Conservation (phyloP, 2,888 invertebrate species). For the Helicoverpa assulta region DNA sequence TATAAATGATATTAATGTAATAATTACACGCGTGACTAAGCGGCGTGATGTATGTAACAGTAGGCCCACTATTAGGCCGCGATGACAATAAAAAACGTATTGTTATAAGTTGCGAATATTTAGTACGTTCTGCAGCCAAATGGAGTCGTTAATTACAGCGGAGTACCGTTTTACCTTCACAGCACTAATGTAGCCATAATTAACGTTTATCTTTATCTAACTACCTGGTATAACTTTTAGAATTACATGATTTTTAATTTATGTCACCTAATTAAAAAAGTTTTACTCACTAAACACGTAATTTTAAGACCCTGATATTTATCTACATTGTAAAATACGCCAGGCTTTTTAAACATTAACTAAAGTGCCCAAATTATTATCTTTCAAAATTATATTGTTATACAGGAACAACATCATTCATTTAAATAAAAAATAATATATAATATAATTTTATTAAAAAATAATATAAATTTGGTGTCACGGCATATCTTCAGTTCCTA, state of each 20-base stretch:
- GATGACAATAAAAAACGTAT: conserved; percentile 33
- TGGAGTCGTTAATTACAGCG: conserved; percentile 47
- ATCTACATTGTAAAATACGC: conserved; percentile 74
- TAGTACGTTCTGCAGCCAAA: conserved; percentile 46
- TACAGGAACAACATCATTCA: conserved; percentile 9
- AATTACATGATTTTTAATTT: conserved; percentile 68
- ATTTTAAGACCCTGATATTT: conserved; percentile 84
- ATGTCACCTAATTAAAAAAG: conserved; percentile 75
- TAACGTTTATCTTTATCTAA: conserved; percentile 65
- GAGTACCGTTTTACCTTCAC: conserved; percentile 34
- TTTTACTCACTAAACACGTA: conserved; percentile 77
- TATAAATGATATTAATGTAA: conserved; percentile 13
- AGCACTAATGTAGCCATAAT: conserved; percentile 59
- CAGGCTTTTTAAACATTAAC: conserved; percentile 50
- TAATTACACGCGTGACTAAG: conserved; percentile 4
- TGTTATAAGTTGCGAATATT: conserved; percentile 30
- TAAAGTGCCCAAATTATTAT: conserved; percentile 16
- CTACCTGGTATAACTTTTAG: conserved; percentile 67
- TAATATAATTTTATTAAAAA: no score
- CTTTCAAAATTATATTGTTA: conserved; percentile 7
- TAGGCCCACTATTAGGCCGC: conserved; percentile 4
- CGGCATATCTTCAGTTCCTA: neutral
- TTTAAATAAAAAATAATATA: no score
- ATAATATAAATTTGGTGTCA: conserved; percentile 4
- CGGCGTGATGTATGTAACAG: neutral